phyloP scores from a whole-genome alignment of 2,888 invertebrate genomes.

The Neocrepidodera transversa region DNA sequence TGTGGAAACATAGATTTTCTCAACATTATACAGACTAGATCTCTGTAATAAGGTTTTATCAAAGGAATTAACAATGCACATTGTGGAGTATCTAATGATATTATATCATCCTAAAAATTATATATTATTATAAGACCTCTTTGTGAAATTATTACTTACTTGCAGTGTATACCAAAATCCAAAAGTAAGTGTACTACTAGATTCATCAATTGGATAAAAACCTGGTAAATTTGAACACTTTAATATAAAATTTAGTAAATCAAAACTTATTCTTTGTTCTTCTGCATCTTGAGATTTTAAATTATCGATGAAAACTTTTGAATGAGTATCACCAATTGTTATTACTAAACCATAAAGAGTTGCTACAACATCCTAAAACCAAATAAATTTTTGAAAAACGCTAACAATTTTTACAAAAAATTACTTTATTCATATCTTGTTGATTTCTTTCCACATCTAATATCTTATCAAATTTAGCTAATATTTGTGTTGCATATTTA shows the following conservation, averaged over 20 bases:
- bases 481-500: conserved; percentile 66
- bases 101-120: conserved; percentile 67
- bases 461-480: conserved; percentile 66
- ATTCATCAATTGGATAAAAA: conserved; percentile 87
- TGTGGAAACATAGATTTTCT: conserved; percentile 79
- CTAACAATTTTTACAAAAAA: conserved; percentile 3
- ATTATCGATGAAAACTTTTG: conserved; percentile 64
- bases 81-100: conserved; percentile 61
- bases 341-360: conserved; percentile 74
- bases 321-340: conserved; percentile 75
- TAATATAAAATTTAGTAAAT: conserved; percentile 75
- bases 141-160: conserved; percentile 59
- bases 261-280: conserved; percentile 65
- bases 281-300: conserved; percentile 61
- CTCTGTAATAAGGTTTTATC: conserved; percentile 80
- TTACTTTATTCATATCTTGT: conserved; percentile 56
- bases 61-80: conserved; percentile 63
- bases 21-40: conserved; percentile 77
- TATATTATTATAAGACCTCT: neutral
- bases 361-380: conserved; percentile 71
- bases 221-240: conserved; percentile 83
- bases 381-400: conserved; percentile 11
- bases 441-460: conserved; percentile 61
- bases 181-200: conserved; percentile 83
- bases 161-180: conserved; percentile 93